A percentile compares a stretch with the other conserved stretches of the same genome.
Conservation (phyloP, 2,797 vertebrate genomes). For the Aulostomus chinensis region DNA sequence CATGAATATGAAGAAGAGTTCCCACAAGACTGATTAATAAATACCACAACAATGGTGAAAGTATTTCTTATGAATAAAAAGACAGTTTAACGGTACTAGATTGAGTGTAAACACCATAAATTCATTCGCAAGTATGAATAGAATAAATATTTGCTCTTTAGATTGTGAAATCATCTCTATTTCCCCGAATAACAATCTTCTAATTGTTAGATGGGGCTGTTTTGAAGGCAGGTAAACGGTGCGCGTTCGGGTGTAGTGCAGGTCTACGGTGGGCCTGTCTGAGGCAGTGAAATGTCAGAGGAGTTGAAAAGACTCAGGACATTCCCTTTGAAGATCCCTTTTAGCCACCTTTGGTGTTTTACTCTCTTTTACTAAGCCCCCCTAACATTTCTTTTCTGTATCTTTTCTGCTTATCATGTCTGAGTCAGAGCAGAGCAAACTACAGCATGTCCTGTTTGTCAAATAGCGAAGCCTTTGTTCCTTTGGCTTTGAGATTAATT, state of each 20-base stretch:
- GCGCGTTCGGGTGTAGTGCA: conserved; percentile 44
- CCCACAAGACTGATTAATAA: neutral
- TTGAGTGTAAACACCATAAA: no score
- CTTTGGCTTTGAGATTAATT: conserved; percentile 83
- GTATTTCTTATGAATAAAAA: neutral
- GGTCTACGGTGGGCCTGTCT: conserved; percentile 78
- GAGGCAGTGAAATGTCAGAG: conserved; percentile 76
- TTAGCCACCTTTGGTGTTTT: conserved; percentile 77
- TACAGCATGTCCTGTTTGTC: conserved; percentile 81
- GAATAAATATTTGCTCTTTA: neutral
- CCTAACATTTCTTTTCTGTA: conserved; percentile 69
- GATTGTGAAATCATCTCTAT: conserved; percentile 2
- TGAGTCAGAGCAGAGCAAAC: conserved; percentile 73
- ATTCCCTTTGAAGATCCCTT: conserved; percentile 79
- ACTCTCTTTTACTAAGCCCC: conserved; percentile 73
- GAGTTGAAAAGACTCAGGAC: conserved; percentile 70
- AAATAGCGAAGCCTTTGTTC: conserved; percentile 81
- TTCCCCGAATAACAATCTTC: no score
- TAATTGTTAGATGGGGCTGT: conserved; percentile 18
- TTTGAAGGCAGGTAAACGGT: conserved; percentile 58
- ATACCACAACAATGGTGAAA: neutral
- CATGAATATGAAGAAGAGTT: neutral
- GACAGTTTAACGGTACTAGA: no score
- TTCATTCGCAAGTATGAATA: no score
- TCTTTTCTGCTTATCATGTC: conserved; percentile 73